Base-by-base conservation (phyloP, 2,888 invertebrate species). In the Liodrosophila aerea region DNA sequence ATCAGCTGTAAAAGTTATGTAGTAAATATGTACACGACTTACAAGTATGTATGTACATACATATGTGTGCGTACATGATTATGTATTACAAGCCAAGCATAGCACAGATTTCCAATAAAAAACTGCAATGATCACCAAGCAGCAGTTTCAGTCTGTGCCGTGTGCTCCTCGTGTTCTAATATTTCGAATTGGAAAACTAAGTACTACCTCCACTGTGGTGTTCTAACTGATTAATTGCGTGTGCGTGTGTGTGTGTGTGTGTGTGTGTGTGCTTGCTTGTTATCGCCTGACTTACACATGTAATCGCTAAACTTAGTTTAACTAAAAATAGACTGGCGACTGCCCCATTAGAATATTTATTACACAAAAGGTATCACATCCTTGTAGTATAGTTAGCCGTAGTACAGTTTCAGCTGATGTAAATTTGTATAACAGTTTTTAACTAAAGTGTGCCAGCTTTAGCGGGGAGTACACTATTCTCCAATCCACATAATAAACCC, bases 181-280 rank as follows among this genome's bases (percentile, higher is more conserved):
- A 54, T 33, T 33, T 41, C 16, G 13, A 51, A 43, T 39, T 47
- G 22, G 27, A 49, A 31, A 15, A 30, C 33, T 41, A 11, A 11
- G 34, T 58, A 41, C 53, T 72, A 43, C 60, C 71, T 67, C 47
- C 65, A 66, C 74, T 77, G 82, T 77, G 76, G 70, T 77, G 85
- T 77, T 77, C 61, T 73, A 77, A 85, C 83, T 74, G 71, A 62
- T 74, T 65, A 58, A 51, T 47, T 73, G 51, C 62, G 61, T 63
- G 54, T 81, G 67, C 52, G 68, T 40, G 43, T 60, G 37, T 29
- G n/a, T 47, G 16, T 5, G 18, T 31, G 15, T 47, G 12, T 34
- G 27, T 34, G 39, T 44, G 13, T 22, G 37, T 15, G 16, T 47
- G 18, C 22, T 22, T n/a, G n/a, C n/a, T n/a, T n/a, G n/a, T n/a